Base-by-base conservation (phyloP, 2,888 invertebrate species). In the Epirrhoe tristata region DNA sequence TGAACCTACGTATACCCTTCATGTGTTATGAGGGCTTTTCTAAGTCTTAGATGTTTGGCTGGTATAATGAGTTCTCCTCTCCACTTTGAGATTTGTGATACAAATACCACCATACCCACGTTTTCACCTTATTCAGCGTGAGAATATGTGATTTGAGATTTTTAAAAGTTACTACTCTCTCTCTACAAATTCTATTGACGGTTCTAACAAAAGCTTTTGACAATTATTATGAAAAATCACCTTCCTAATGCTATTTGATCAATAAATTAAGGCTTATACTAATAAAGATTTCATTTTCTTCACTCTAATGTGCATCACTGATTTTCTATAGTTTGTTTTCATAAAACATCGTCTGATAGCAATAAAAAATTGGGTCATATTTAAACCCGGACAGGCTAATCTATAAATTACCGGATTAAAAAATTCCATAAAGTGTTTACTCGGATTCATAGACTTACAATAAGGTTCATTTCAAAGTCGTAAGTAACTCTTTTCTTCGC, bases 321-420 rank as follows among this genome's bases (percentile, higher is more conserved):
- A 85, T 85, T 84, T 79, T 77, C 77, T 76, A 78, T 80, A 77
- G 80, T 82, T 81, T 85, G 82, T 87, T 87, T 87, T 84, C 83
- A 84, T 84, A 86, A 24, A 86, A 84, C 84, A 85, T 24, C 78
- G 79, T 81, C 79, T 78, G 77, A 75, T 68, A 67, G 77, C 69
- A 76, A 81, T 86, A 84, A 85, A 87, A 80, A 85, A 83, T 74
- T 86, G 82, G 86, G 83, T 85, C 84, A 83, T 77, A 80, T 83
- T 79, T 77, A 81, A 82, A 75, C 58, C 62, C 68, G 69, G 72
- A 74, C 68, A 74, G 73, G 77, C 65, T 67, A 74, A 72, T 63
- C 68, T 75, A 84, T 87, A 87, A 86, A 85, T 87, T 81, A 82
- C 73, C 67, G 74, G 84, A 81, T 85, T 85, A 81, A 73, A 72